Percentiles rank a stretch among this genome's conserved stretches.
phyloP scores from a whole-genome alignment of 2,888 invertebrate species.

The Noctua pronuba region DNA sequence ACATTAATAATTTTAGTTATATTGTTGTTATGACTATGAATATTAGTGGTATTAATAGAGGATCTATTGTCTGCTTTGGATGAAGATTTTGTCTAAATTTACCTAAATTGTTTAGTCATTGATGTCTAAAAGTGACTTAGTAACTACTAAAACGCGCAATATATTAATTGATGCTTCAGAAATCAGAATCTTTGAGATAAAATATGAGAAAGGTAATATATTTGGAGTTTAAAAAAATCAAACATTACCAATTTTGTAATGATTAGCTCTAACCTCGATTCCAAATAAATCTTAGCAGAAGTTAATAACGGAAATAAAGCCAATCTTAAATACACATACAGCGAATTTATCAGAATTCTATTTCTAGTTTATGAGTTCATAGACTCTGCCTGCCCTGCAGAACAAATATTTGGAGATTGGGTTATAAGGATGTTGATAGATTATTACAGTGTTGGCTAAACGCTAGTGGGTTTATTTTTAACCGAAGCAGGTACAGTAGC shows the following conservation, averaged over 20 bases:
- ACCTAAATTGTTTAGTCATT: not conserved
- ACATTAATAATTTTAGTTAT: slow-evolving; percentile 22
- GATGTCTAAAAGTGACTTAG: not conserved
- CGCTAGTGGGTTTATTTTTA: slow-evolving; percentile 42
- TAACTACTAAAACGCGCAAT: not conserved
- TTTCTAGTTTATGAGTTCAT: slow-evolving; percentile 78
- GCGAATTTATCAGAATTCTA: slow-evolving; percentile 68
- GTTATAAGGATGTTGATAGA: slow-evolving; percentile 60
- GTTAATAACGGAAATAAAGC: slow-evolving; percentile 69
- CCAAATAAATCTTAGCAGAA: slow-evolving; percentile 42
- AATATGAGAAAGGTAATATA: not conserved
- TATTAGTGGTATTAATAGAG: slow-evolving; percentile 20
- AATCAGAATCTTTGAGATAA: not conserved
- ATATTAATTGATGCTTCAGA: not conserved
- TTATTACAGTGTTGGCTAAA: slow-evolving; percentile 48
- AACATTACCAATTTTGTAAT: not conserved
- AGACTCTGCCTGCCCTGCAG: slow-evolving; percentile 64
- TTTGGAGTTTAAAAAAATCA: not conserved
- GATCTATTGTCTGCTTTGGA: not conserved
- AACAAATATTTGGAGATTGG: slow-evolving; percentile 57
- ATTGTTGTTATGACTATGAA: slow-evolving; percentile 35
- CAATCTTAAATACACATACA: slow-evolving; percentile 52
- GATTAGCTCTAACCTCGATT: not conserved
- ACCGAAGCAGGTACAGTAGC: slow-evolving; percentile 14
- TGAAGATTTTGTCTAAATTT: not conserved